Conservation (phyloP, 2,888 invertebrate genomes). For the Hypercompe scribonia region DNA sequence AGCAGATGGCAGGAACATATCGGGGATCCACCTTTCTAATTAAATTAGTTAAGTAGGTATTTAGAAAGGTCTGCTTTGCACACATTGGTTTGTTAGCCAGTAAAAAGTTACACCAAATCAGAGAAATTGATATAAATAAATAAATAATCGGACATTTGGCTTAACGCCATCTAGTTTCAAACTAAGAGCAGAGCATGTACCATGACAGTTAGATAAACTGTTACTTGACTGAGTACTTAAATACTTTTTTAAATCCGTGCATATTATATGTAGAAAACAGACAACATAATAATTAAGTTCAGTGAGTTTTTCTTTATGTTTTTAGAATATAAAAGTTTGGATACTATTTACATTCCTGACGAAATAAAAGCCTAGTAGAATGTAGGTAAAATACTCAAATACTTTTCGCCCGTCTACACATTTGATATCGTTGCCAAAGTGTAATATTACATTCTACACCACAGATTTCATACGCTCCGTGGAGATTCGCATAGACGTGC, state of each 20-base stretch:
- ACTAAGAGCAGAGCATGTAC: too few species aligned
- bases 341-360: background rate
- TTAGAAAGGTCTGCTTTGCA: background rate
- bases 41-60: background rate
- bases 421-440: slow-evolving; percentile 56
- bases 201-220: too few species aligned
- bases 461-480: slow-evolving; percentile 70
- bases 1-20: background rate
- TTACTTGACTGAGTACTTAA: too few species aligned
- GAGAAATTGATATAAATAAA: too few species aligned
- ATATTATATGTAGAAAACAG: too few species aligned
- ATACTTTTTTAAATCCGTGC: too few species aligned
- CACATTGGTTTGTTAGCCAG: too few species aligned
- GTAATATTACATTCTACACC: slow-evolving; percentile 70
- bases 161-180: too few species aligned
- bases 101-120: background rate
- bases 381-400: slow-evolving; percentile 33
- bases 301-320: background rate
- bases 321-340: background rate
- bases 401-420: slow-evolving; percentile 34
- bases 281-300: too few species aligned
- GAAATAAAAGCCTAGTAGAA: background rate
- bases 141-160: too few species aligned
- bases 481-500: slow-evolving; percentile 72
- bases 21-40: background rate